phyloP scores from a whole-genome alignment of 2,888 invertebrate genomes.

The Phengaris arion region DNA sequence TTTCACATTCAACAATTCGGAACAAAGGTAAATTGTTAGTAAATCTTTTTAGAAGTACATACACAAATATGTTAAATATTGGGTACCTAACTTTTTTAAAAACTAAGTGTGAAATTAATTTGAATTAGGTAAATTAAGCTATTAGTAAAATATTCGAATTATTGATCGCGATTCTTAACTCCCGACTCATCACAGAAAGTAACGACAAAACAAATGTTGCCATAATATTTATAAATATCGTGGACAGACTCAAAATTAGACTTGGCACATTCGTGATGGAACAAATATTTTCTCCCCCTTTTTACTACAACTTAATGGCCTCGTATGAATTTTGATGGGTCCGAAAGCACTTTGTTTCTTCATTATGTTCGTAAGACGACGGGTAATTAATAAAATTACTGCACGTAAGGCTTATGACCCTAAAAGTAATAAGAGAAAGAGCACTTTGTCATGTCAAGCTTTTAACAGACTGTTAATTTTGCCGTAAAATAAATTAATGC shows the following conservation, averaged over 20 bases:
- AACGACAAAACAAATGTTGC: not conserved
- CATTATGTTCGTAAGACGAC: constrained; percentile 33
- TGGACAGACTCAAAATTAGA: not conserved
- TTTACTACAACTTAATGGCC: constrained; percentile 12
- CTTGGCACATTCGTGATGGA: not conserved
- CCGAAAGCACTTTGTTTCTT: constrained; percentile 23
- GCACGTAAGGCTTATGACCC: constrained; percentile 67
- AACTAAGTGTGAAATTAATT: no score
- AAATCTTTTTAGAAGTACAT: no score
- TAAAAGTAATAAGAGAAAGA: constrained; percentile 73
- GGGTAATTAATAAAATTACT: constrained; percentile 70
- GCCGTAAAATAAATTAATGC: constrained; percentile 75
- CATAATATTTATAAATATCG: not conserved
- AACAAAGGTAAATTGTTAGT: no score
- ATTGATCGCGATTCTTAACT: no score
- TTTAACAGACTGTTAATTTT: constrained; percentile 75
- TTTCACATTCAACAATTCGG: no score
- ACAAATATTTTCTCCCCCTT: not conserved
- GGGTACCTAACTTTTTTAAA: no score
- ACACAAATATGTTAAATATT: no score
- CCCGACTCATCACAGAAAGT: not conserved
- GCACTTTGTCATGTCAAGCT: constrained; percentile 76
- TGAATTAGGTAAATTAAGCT: no score
- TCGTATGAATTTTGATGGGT: constrained; percentile 21
- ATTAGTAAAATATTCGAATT: no score